Percentiles rank a stretch among this genome's conserved stretches.
Conservation (phyloP, 2,888 invertebrate species). For the Tachina lurida region DNA sequence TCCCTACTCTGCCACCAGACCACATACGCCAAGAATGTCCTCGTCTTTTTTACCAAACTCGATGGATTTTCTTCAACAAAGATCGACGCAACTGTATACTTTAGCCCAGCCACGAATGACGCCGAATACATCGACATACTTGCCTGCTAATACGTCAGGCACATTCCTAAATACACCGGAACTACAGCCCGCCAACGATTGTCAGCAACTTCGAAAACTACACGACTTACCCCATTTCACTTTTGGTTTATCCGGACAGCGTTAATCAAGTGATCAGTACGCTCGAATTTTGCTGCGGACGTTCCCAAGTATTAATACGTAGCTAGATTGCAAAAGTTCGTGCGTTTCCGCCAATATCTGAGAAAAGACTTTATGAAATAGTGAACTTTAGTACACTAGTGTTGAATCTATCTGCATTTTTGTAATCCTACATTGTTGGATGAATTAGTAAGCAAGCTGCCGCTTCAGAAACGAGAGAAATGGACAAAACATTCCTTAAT, state of each 20-base stretch:
- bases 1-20: background rate
- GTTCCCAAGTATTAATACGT: background rate
- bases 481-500: conserved; percentile 11
- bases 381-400: background rate
- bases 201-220: conserved; percentile 56
- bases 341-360: background rate
- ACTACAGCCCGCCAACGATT: conserved; percentile 1
- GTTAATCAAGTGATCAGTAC: background rate
- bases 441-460: conserved; percentile 6
- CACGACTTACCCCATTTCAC: conserved; percentile 70
- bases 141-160: background rate
- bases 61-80: background rate
- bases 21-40: background rate
- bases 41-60: background rate
- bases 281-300: background rate
- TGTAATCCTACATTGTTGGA: background rate
- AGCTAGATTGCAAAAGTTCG: background rate
- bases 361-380: background rate
- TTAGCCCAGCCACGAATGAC: conserved; percentile 16
- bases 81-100: conserved; percentile 24
- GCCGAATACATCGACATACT: conserved; percentile 26
- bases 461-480: conserved; percentile 14
- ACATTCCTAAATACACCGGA: background rate
- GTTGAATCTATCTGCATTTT: background rate
- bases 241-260: background rate